Conservation (phyloP, 92 coral and sea anemone genomes). For the Siderastrea siderea region DNA sequence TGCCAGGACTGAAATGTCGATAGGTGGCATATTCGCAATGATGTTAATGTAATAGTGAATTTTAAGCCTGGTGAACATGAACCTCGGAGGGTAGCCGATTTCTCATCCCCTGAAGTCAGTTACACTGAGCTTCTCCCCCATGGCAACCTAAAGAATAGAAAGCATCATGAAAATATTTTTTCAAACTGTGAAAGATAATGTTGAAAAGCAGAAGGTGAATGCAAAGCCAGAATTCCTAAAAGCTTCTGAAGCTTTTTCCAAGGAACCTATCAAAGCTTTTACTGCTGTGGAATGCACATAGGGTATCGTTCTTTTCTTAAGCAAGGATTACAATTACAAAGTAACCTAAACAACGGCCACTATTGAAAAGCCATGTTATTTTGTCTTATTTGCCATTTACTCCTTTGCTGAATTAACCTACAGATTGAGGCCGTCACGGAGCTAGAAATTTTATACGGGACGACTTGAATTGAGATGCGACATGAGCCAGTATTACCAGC, state of each 20-base stretch:
- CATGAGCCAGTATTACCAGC: no score
- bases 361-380: no score
- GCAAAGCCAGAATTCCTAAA: conserved; percentile 81
- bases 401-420: no score
- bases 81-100: conserved; percentile 63
- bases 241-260: conserved; percentile 52
- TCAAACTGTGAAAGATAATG: background rate
- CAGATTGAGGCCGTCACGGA: no score
- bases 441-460: no score
- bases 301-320: conserved; percentile 8
- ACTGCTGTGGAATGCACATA: conserved; percentile 91
- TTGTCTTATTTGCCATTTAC: no score
- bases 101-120: conserved; percentile 91
- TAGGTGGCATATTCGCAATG: no score
- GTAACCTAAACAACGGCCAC: no score
- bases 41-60: background rate
- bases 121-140: conserved; percentile 91
- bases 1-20: no score
- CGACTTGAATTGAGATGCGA: no score
- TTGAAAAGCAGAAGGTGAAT: no score
- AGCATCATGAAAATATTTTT: background rate
- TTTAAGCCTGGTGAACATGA: conserved; percentile 40
- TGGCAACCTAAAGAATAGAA: conserved; percentile 77
- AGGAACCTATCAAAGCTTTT: conserved; percentile 63
- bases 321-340: no score